Evolutionary conservation across 2,888 invertebrate species (phyloP), one percentile per base, ranked within the genome.

Genomic region (Lasioglossum figueresi): DNA sequence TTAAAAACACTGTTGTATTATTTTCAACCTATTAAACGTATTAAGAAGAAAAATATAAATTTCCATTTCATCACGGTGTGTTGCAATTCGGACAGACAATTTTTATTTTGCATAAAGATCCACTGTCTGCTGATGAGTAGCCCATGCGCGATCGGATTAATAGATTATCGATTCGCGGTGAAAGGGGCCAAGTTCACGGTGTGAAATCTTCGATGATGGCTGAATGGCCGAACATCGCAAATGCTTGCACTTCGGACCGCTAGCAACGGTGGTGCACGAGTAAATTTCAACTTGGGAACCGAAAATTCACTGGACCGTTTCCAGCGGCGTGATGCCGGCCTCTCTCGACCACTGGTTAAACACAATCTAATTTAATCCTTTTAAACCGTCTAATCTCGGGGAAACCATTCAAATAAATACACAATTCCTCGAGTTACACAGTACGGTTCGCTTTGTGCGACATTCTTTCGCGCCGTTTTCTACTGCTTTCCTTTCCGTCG

Each of bases 321-420:
- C 84, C 88, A 88, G 84, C 87, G 23, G 72, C 48, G 84, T 48
- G 77, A 68, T 76, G 74, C 68, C 76, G 27, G 52, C 59, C 79
- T 72, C 76, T 82, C 79, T 83, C 80, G 85, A 76, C 87, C 85
- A 80, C 87, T 88, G 89, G 91, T 92, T 93, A 91, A 92, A 93
- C 91, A 90, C 90, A 90, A 91, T 91, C 91, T 91, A 91, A 92
- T 92, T 92, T 90, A 92, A 93, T 93, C 92, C 91, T 89, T 91
- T 93, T 88, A 92, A 92, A 91, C 85, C 86, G 76, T 87, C 85
- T 92, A 91, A 91, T 92, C 89, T 86, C 83, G 31, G 52, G 80
- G 80, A 80, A 89, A 90, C 70, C 76, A 76, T 86, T 68, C 74
- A 85, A 88, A 89, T 88, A 88, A 91, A 92, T 91, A 90, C 86